phyloP scores from a whole-genome alignment of 2,888 invertebrate species.

The Lasioglossum calceatum region DNA sequence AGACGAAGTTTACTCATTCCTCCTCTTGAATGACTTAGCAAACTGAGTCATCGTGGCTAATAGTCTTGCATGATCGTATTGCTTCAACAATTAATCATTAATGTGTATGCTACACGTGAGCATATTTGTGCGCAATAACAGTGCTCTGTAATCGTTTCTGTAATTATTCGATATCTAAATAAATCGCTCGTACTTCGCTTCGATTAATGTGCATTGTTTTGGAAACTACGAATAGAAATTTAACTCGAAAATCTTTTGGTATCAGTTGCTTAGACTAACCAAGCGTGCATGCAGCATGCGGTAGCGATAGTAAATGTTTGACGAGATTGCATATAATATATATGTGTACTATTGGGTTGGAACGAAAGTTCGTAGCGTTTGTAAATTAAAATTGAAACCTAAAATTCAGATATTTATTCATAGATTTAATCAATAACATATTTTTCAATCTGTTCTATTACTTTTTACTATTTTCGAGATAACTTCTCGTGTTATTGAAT shows the following conservation, averaged over 20 bases:
- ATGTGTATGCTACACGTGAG: background rate
- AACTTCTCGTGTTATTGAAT: no score
- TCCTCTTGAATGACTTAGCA: slow-evolving; percentile 12
- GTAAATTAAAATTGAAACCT: no score
- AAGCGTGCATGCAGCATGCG: slow-evolving; percentile 46
- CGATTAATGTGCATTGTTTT: background rate
- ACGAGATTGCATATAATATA: slow-evolving; percentile 18
- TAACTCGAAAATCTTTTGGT: background rate
- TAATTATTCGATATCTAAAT: background rate
- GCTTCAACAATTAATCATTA: background rate
- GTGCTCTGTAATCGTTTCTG: background rate
- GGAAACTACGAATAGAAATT: background rate
- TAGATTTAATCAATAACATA: no score
- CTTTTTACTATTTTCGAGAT: no score
- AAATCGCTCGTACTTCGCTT: background rate
- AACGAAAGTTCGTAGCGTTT: no score
- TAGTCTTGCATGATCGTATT: slow-evolving; percentile 17
- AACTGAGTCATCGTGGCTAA: slow-evolving; percentile 21
- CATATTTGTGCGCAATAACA: background rate
- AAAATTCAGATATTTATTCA: no score
- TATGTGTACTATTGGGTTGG: no score
- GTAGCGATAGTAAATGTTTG: background rate
- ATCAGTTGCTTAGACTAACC: background rate
- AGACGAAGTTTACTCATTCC: slow-evolving; percentile 19
- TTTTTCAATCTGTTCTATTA: no score